Evolutionary conservation across 30 jellyfish, hydroid and myxozoan species (phyloP), one percentile per base, ranked within the genome.

Genomic region (Hydractinia symbiolongicarpus): DNA sequence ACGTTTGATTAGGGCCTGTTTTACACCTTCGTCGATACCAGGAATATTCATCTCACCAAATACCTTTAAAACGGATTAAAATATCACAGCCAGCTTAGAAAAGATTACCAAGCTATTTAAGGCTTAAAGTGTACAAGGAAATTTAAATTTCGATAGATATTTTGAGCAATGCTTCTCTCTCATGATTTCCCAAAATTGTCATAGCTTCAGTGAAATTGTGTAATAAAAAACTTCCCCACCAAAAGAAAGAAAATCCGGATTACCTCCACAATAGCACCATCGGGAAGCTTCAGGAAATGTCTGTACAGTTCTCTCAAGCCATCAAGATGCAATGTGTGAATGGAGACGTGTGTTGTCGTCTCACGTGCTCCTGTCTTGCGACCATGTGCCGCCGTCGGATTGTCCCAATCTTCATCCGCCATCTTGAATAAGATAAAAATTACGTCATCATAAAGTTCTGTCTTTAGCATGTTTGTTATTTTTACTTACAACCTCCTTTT

Each of bases 221-320:
- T 30, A 58, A 58, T 58, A 13, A 11, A 13, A 58, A 11, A 11
- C 74, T 13, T n/a, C 19, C 74, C 4, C 19, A 9, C 7, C 4
- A n/a, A 4, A 13, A 13, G 7, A 64, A 64, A 71, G 67, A 9
- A 76, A 54, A 76, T 40, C 75, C 21, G 21, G 17, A 61, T 14
- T 79, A 91, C 97, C 97, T 91, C 97, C 13, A 86, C 89, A 2
- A 91, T 78, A 44, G 97, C 96, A 53, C 97, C 97, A 67, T 91
- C 89, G 61, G 93, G 95, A 9, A 86, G 82, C 51, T 86, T 83
- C 71, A 91, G 55, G 88, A 91, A 91, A 40, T 91, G 97, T 72
- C 97, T 74, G 83, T 86, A 89, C 69, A 91, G 73, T 75, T 91
- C 95, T 58, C 95, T 77, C 50, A 91, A 68, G 11, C 97, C 97